Evolutionary conservation across 2,797 vertebrate genomes (phyloP), one percentile per base, ranked within the genome.

Genomic region (Xenopus petersii): DNA sequence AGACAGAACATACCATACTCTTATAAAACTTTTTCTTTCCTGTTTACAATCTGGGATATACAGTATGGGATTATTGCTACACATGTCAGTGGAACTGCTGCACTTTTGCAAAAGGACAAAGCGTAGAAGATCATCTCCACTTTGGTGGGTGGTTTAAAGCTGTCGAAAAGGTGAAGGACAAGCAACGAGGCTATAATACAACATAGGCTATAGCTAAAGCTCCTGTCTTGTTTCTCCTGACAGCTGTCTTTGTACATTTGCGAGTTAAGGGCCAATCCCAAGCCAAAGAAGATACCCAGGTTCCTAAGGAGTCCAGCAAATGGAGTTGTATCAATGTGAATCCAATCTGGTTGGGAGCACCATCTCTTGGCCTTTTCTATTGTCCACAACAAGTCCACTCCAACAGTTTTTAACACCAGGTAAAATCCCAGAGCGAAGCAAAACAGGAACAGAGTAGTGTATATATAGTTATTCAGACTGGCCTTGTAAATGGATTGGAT

Each of bases 261-360:
- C 0, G 92, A 94, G 85, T 95, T 93, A 81, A 98, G 92, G 46
- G 95, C 96, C 83, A 98, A 84, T 1, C 97, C 96, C 80, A 98
- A 87, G 48, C 97, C 97, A 0, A 96, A 95, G 77, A 99, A 90
- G 1, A 92, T 92, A 67, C 97, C 97, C 89, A 98, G 88, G 87
- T 99, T 98, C 11, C 95, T 92, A 75, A 98, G 84, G 54, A 98
- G 93, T 82, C 96, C 96, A 82, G 97, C 97, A 0, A 98, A 98
- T 10, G 97, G 97, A 0, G 94, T 95, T 56, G 88, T 89, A 87
- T 98, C 95, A 2, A 98, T 90, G 83, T 94, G 94, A 58, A 98
- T 93, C 97, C 97, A 98, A 70, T 95, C 94, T 0, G 95, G 84
- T 59, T 3, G 84, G 51, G 87, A 70, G 0, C 96, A 99, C 94